Evolutionary conservation across 35 echinoderm and acorn worm species (phyloP), one percentile per base, ranked within the genome.

Genomic region (Patiria miniata): DNA sequence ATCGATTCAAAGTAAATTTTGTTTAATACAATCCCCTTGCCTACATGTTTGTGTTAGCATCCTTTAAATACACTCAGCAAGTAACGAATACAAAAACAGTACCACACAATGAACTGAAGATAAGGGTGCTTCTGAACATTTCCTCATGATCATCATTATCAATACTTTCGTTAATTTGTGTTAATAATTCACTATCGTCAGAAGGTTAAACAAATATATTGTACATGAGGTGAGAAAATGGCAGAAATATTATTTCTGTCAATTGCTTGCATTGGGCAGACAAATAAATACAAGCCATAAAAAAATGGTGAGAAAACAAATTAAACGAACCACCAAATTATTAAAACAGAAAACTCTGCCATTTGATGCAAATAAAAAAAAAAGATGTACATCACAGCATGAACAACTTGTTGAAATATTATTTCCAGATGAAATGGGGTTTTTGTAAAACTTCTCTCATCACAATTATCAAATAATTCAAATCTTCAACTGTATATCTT

Each of bases 71-170:
- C 8, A 14, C 21, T 73, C 26, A 22, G 34, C 65, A 73, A 73
- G 65, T 32, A 73, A 73, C 65, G 65, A 73, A 73, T 73, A 73
- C 65, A 73, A 60, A 60, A 73, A 73, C 65, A 73, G 34, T 73
- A 73, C 65, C 26, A 34, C 65, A 73, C 65, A 73, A 73, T 34
- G 30, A 73, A 73, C 21, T 12, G 26, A 73, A 73, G 29, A 1
- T 7, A 73, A 14, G 65, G 26, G 7, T 16, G 28, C 23, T 28
- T 23, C 2, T 21, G 26, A 32, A 73, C 26, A 32, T 73, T 73
- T 30, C 26, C 14, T 34, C 65, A 73, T 73, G 65, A 73, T 73
- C 65, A 73, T 0, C 29, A 26, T 14, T 30, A 18, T 73, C 30
- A 73, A 34, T 73, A 26, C 26, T 32, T 36, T 22, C 10, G 26